Base-by-base conservation (phyloP, 2,113 vertebrate genomes). In the Rhodinocichla rosea region DNA sequence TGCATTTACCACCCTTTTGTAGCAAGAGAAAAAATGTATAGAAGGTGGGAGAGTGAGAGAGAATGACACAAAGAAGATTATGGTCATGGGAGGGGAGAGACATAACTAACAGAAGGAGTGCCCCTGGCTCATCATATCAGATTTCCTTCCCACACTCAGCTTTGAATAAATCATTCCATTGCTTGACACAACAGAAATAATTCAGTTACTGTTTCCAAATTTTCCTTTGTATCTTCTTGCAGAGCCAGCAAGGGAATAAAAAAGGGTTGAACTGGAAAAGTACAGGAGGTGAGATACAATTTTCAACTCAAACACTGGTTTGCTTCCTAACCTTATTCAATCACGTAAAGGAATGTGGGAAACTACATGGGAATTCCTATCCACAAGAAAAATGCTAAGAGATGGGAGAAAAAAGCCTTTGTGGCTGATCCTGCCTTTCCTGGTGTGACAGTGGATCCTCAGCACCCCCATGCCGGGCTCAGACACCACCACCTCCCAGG, bases 321-420 rank as follows among this genome's bases (percentile, higher is more conserved):
- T 90, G 40, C 28, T 62, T 50, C 3, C 2, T n/a, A 83, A 67
- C 4, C 0, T 0, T 23, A 47, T 45, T n/a, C 67, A 56, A 10
- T 2, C 21, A 60, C n/a, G 30, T 35, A 76, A 35, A 77, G 49
- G 20, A 76, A 68, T 0, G 0, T 11, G 19, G 40, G 14, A 45
- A 93, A 56, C 27, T 15, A 59, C 13, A 21, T 5, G 28, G 50
- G 0, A 4, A 27, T 30, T 60, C 70, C 67, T 64, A 44, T 24
- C 24, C n/a, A 27, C 2, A 13, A 57, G 26, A 62, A 71, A 79
- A 68, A 21, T 2, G 13, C 30, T 68, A 32, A 26, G 11, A 42
- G 4, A 44, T 5, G 5, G 19, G 37, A 33, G 3, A 49, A 78
- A 74, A 89, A 63, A 40, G 13, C 7, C 13, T 73, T 20, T 13